A percentile compares a stretch with the other conserved stretches of the same genome.
Conservation (phyloP, 2,797 vertebrate genomes). For the Chloroceryle amazona region DNA sequence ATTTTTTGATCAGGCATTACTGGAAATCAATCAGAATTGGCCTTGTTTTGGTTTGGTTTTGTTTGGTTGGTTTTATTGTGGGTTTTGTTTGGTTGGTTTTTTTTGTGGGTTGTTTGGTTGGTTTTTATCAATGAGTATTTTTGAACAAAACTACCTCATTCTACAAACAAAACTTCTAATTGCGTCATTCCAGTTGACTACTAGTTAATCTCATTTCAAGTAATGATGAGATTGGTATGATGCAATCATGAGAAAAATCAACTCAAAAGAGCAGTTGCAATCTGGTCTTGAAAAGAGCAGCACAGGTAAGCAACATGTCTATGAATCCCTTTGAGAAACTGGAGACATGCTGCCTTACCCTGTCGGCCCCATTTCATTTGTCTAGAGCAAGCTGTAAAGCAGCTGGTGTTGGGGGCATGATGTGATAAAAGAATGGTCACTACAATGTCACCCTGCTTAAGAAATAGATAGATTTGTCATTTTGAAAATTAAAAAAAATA, state of each 20-base stretch:
- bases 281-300: not conserved
- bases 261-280: not conserved
- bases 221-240: not conserved
- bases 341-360: not conserved
- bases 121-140: not conserved
- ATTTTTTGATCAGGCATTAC: not conserved
- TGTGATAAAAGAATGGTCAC: not conserved
- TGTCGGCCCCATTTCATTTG: not conserved
- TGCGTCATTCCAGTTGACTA: not conserved
- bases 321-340: not conserved
- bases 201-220: not conserved
- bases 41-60: not conserved
- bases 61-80: too few relatives aligned
- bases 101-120: too few relatives aligned
- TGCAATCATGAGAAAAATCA: conserved; percentile 12
- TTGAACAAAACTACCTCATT: not conserved
- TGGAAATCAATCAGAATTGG: not conserved
- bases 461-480: not conserved
- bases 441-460: not conserved
- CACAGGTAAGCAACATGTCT: not conserved
- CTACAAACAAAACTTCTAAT: not conserved
- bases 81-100: not conserved
- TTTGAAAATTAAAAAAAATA: not conserved
- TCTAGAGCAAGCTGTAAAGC: not conserved
- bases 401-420: not conserved